Base-by-base conservation (phyloP, 2,888 invertebrate genomes). In the Melanostoma mellinum region DNA sequence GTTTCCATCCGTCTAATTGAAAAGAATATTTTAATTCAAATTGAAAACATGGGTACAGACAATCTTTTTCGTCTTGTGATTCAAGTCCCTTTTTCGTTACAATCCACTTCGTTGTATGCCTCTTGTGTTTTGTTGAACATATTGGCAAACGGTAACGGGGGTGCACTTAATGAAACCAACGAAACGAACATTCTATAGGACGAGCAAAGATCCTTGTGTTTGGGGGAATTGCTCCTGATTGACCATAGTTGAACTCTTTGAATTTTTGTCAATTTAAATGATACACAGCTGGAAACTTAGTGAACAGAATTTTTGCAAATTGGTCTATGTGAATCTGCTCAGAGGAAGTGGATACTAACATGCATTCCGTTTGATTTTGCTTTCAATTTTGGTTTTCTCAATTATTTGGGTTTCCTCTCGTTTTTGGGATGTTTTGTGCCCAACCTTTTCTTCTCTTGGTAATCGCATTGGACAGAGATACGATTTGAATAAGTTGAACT, bases 1-100 rank as follows among this genome's bases (percentile, higher is more conserved):
- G 72, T 71, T 72, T 76, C 67, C 72, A 81, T 76, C 76, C 76
- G 72, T 76, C 76, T 77, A 81, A 81, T 81, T 81, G 81, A 77
- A 77, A 20, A 44, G 72, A 72, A 81, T 81, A 81, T 76, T 81
- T 81, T 81, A 81, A 76, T 81, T 81, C 72, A 60, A 81, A 76
- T 68, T 38, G 76, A 72, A 72, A 72, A 81, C 80, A 76, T 67
- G 42, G 50, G 50, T 50, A 65, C 65, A 60, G 46, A 56, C 55
- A 56, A 52, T 35, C 30, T 38, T 8, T 6, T 61, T n/a, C 20
- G 46, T 20, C n/a, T 10, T 38, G 8, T 5, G 36, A 30, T 35
- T 40, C 9, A n/a, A 33, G 8, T 46, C 30, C 30, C 32, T 36
- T 63, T 67, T 48, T 42, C 35, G 5, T 32, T 52, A 30, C 36